Conservation (phyloP, 1,140 invertebrate species). For the Globodera rostochiensis region DNA sequence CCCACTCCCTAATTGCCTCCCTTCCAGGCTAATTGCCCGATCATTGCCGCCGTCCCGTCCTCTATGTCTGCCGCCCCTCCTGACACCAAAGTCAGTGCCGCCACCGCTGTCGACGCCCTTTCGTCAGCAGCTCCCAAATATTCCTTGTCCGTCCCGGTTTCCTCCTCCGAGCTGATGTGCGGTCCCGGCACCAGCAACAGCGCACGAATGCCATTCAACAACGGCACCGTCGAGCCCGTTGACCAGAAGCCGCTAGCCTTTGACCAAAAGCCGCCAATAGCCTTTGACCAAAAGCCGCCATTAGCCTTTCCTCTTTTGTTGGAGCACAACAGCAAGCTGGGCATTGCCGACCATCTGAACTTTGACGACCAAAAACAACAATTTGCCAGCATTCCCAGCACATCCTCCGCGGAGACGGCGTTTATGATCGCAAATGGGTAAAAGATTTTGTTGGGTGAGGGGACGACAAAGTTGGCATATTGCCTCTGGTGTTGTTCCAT, state of each 20-base stretch:
- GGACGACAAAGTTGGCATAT: not conserved
- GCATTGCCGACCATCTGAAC: not conserved
- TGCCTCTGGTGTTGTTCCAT: too few species aligned
- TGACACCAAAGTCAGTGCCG: not conserved
- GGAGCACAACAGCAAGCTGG: not conserved
- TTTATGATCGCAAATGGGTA: constrained; percentile 9
- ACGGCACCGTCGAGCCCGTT: not conserved
- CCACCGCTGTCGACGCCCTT: not conserved
- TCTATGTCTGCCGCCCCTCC: not conserved
- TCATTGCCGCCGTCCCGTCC: not conserved
- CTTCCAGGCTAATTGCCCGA: constrained; percentile 14
- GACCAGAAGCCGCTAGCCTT: constrained; percentile 2
- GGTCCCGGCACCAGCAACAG: not conserved
- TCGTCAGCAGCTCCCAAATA: not conserved
- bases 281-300: not conserved
- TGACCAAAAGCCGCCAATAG: constrained; percentile 1
- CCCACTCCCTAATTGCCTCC: constrained; percentile 9
- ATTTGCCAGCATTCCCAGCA: not conserved
- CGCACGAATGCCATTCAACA: not conserved
- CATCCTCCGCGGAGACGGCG: not conserved
- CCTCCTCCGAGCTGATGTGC: constrained; percentile 15
- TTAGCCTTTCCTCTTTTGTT: not conserved
- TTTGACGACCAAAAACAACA: too few species aligned
- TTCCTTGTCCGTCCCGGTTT: not conserved
- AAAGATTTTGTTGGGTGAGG: not conserved